Base-by-base conservation (phyloP, 1,140 invertebrate species). In the Helicoverpa zea region DNA sequence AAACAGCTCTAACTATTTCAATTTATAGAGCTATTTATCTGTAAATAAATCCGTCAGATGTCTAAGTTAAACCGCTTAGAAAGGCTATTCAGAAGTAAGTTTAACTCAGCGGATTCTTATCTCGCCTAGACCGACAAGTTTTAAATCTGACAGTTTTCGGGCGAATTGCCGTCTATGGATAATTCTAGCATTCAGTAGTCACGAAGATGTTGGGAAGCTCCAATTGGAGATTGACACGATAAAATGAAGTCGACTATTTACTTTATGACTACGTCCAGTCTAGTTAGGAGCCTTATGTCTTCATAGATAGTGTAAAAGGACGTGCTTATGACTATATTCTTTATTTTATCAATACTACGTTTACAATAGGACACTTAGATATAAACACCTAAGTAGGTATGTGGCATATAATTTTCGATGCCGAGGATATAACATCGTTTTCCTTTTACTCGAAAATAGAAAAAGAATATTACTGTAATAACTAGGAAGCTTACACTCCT, bases 111-210 rank as follows among this genome's bases (percentile, higher is more conserved):
- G 58, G 23, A 13, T 16, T 66, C 14, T 18, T 49, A 68, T 68
- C 64, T 49, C 4, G 43, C 64, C 10, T 16, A 68, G 64, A 68
- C 64, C 43, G 16, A 66, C 49, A 68, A 49, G 43, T 49, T 68
- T 49, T 18, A 49, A 68, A 68, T 68, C 64, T 68, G 64, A 68
- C 49, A 68, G 64, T 49, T 49, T 58, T 7, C 43, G 43, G 43
- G 18, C 64, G 43, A 49, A 68, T 68, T 49, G 16, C 47, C 35
- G 64, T 1, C 43, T 51, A n/a, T 13, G n/a, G 64, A 49, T 2
- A 18, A 14, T 43, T 64, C 14, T 43, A 47, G 14, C 9, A 68
- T 49, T 18, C 64, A 68, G 64, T 68, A 49, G 43, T 66, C 63
- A 66, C 63, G 63, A 66, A 13, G 18, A 43, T 43, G 4, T 49